phyloP scores from a whole-genome alignment of 1,140 invertebrate species.

The Drosophila orena region DNA sequence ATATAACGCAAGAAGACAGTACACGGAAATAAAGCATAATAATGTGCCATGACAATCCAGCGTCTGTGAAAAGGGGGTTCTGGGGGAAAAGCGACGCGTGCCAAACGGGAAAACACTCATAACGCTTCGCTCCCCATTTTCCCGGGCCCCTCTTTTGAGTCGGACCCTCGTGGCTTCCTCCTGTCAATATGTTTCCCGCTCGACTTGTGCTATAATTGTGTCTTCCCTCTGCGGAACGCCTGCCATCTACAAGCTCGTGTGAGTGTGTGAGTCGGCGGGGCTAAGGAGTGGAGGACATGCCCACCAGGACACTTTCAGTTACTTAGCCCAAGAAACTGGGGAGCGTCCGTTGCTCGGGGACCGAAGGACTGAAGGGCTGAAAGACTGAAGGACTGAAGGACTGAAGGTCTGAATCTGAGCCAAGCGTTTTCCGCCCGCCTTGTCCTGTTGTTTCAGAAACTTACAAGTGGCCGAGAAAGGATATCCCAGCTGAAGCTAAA shows the following conservation, averaged over 20 bases:
- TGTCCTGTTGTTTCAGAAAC: conserved; percentile 19
- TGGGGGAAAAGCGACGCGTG: conserved; percentile 38
- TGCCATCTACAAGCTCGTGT: background rate
- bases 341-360: conserved; percentile 37
- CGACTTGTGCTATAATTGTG: conserved; percentile 55
- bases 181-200: conserved; percentile 58
- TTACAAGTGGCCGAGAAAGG: conserved; percentile 44
- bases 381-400: background rate
- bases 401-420: conserved; percentile 6
- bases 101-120: conserved; percentile 77
- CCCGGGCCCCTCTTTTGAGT: conserved; percentile 13
- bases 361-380: conserved; percentile 5
- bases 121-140: conserved; percentile 56
- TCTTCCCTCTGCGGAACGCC: conserved; percentile 25
- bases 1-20: conserved; percentile 46
- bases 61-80: conserved; percentile 5
- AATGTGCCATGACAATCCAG: conserved; percentile 71
- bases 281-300: conserved; percentile 45
- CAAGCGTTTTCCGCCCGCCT: conserved; percentile 10
- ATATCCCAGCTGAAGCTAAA: conserved; percentile 37
- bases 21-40: conserved; percentile 80
- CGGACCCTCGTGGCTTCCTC: conserved; percentile 36
- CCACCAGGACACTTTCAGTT: conserved; percentile 50
- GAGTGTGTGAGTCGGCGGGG: conserved; percentile 14
- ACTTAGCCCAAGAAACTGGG: conserved; percentile 29